Evolutionary conservation across 1,140 invertebrate species (phyloP), one percentile per base, ranked within the genome.

Genomic region (Phocides pigmalion): DNA sequence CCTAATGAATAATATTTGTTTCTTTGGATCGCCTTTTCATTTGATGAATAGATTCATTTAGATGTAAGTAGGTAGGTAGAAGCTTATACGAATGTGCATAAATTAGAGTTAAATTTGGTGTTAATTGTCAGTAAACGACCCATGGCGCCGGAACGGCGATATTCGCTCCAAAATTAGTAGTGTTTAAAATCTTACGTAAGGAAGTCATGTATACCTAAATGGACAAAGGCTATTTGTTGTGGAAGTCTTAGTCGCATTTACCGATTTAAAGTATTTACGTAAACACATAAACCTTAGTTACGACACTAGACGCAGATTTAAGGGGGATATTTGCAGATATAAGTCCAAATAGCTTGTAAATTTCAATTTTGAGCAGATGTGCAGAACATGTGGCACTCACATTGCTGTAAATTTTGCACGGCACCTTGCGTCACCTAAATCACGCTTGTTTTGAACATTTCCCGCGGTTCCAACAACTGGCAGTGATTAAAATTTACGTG

Each of bases 401-500:
- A 42, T 63, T 22, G 66, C 53, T 64, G 73, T 80, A 73, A 80
- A 82, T 84, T 78, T 66, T 62, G 70, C 49, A 64, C 16, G 70
- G 72, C 80, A 79, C 65, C 58, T 81, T 67, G 76, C 63, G 77
- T 81, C 80, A 72, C 70, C 74, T 90, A 87, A 89, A 90, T 90
- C 83, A 89, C 77, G 76, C 65, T 80, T 80, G 84, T 84, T 84
- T 83, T 84, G 81, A 85, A 82, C 81, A 75, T 82, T 87, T 89
- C 69, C 79, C 81, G 81, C 79, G 65, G 76, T 74, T 82, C 77
- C 70, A 88, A 86, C 84, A 82, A 87, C 83, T 89, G 88, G 81
- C 87, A 87, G 84, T 86, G 84, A 90, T 88, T 88, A 89, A 89
- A 90, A 90, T 90, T 89, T 89, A 90, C 85, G 85, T 83, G 80